Conservation (phyloP, 2,113 vertebrate genomes). For the Pseudolaguvia tuberculata region DNA sequence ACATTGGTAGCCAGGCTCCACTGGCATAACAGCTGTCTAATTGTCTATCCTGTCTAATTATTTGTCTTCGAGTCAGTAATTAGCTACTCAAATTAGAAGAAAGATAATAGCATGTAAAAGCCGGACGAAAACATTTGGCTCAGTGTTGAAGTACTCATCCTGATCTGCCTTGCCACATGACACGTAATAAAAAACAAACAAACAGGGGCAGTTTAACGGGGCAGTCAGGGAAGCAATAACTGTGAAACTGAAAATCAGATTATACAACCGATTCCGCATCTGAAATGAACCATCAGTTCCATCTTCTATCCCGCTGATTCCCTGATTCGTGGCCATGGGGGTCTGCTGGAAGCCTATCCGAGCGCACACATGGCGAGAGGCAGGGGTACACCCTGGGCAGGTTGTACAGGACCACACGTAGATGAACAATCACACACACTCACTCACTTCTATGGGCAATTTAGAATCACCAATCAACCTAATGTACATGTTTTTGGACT, state of each 20-base stretch:
- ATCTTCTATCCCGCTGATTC: too few relatives aligned
- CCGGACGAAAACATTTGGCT: background rate
- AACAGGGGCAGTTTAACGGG: background rate
- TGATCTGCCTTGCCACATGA: background rate
- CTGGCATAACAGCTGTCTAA: background rate
- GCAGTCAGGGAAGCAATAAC: background rate
- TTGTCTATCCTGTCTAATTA: constrained; percentile 9
- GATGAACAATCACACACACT: too few relatives aligned
- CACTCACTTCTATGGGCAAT: too few relatives aligned
- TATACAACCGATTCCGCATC: background rate
- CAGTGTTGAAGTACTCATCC: background rate
- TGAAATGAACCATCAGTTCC: too few relatives aligned
- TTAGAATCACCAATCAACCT: too few relatives aligned
- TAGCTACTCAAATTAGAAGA: constrained; percentile 5
- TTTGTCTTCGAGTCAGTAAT: constrained; percentile 4
- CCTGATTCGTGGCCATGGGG: too few relatives aligned
- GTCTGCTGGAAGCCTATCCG: too few relatives aligned
- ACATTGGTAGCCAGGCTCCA: background rate
- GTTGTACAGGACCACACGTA: too few relatives aligned
- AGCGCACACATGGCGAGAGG: too few relatives aligned
- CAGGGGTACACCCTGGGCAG: too few relatives aligned
- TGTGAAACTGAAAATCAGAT: background rate
- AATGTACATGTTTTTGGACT: too few relatives aligned
- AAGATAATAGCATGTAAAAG: background rate
- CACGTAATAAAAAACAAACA: too few relatives aligned